Conservation (phyloP, 37 sponge, comb jelly and placozoan genomes). For the Halichondria panicea region DNA sequence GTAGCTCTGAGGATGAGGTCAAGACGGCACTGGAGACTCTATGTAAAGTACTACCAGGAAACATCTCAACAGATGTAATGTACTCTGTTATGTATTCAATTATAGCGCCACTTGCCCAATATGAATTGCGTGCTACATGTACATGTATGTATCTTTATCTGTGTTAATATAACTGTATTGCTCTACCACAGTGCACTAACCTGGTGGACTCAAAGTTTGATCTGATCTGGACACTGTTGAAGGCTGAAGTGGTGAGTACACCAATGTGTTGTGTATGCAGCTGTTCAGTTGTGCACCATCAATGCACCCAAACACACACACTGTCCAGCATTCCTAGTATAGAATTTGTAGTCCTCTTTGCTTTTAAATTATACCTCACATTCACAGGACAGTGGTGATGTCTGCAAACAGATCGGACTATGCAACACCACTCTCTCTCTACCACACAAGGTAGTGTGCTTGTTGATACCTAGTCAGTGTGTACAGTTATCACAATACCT, state of each 20-base stretch:
- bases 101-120: background rate
- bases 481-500: too few relatives aligned
- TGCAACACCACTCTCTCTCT: background rate
- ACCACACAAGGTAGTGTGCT: background rate
- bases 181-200: conserved; percentile 12
- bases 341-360: background rate
- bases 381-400: background rate
- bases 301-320: too few relatives aligned
- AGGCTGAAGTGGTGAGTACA: conserved; percentile 37
- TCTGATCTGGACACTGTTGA: conserved; percentile 25
- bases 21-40: background rate
- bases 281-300: background rate
- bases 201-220: conserved; percentile 19
- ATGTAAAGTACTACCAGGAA: conserved; percentile 13
- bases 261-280: too few relatives aligned
- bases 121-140: too few relatives aligned
- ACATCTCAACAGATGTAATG: background rate
- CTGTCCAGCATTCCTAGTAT: background rate
- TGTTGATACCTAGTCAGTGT: too few relatives aligned
- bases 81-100: background rate
- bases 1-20: background rate
- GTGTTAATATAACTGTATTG: background rate
- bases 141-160: background rate
- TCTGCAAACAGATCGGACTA: background rate
- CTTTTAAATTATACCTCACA: background rate